Percentiles rank a stretch among this genome's conserved stretches.
Evolutionary conservation across 2,113 vertebrate genomes (phyloP).

Genomic region (Picathartes gymnocephalus): DNA sequence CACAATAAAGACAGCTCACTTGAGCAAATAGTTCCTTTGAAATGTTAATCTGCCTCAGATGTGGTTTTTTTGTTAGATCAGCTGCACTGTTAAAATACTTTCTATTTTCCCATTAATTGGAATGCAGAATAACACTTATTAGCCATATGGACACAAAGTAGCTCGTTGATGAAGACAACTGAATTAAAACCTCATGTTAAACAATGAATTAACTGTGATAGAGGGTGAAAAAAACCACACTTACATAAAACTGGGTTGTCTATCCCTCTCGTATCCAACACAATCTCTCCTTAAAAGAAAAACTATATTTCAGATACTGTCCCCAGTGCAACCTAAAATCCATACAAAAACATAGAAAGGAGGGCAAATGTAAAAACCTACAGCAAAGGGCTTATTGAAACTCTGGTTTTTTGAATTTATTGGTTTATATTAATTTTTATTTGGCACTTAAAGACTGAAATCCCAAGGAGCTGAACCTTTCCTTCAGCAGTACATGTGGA

Average conservation of each 20-base stretch:
- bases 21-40: conserved; percentile 70
- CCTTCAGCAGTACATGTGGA: not conserved
- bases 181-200: conserved; percentile 48
- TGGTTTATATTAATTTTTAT: not conserved
- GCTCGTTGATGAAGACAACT: conserved; percentile 44
- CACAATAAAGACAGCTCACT: conserved; percentile 65
- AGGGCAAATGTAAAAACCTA: not conserved
- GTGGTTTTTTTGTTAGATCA: conserved; percentile 68
- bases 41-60: conserved; percentile 68
- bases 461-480: not conserved
- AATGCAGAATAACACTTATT: conserved; percentile 61
- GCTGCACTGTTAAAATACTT: conserved; percentile 67
- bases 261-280: not conserved
- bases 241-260: not conserved
- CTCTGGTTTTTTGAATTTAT: not conserved
- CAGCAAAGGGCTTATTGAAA: not conserved
- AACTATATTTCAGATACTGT: not conserved
- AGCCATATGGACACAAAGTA: conserved; percentile 65
- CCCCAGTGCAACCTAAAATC: not conserved
- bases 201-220: conserved; percentile 42
- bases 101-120: conserved; percentile 57
- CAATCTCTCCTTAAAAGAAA: not conserved
- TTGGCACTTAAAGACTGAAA: not conserved
- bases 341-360: not conserved
- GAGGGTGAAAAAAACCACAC: not conserved